Percentiles rank a stretch among this genome's conserved stretches.
phyloP scores from a whole-genome alignment of 2,888 invertebrate species.

The Dicranocentrus wangi region DNA sequence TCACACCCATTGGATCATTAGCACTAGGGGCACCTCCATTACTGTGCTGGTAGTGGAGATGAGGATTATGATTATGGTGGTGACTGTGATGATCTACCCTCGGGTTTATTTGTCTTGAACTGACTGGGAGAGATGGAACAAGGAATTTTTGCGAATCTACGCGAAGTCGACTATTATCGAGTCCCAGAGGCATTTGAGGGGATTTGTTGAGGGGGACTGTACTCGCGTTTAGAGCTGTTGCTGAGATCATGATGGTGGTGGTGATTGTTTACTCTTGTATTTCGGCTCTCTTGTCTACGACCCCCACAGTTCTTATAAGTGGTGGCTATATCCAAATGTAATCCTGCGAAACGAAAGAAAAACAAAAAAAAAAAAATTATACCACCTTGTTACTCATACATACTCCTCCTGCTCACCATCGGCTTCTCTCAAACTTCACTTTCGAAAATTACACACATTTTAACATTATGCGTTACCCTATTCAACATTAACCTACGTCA shows the following conservation, averaged over 20 bases:
- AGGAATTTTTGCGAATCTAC: slow-evolving; percentile 72
- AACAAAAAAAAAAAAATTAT: neutral
- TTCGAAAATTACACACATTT: no score
- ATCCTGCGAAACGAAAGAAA: no score
- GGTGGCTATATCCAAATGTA: no score
- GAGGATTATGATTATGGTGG: slow-evolving; percentile 29
- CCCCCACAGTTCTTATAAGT: slow-evolving; percentile 7
- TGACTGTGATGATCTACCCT: slow-evolving; percentile 42
- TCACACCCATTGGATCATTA: slow-evolving; percentile 28
- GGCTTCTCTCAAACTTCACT: no score
- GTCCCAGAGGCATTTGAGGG: slow-evolving; percentile 64
- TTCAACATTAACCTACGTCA: no score
- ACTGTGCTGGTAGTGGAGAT: slow-evolving; percentile 28
- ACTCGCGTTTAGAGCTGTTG: slow-evolving; percentile 69
- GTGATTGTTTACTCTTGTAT: neutral
- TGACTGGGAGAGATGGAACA: slow-evolving; percentile 72
- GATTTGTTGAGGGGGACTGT: slow-evolving; percentile 64
- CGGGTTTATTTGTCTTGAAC: slow-evolving; percentile 65
- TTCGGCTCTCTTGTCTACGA: neutral
- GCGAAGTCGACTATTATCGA: slow-evolving; percentile 68
- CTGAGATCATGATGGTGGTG: slow-evolving; percentile 70
- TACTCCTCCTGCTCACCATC: neutral
- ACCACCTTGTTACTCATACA: neutral
- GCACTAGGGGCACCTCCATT: slow-evolving; percentile 15
- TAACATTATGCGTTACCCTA: no score